These are phyloP conservation scores for Chiloscyllium punctatum DNA, from an alignment of 2,797 vertebrate species.

Conservation along the genomic window DNA sequence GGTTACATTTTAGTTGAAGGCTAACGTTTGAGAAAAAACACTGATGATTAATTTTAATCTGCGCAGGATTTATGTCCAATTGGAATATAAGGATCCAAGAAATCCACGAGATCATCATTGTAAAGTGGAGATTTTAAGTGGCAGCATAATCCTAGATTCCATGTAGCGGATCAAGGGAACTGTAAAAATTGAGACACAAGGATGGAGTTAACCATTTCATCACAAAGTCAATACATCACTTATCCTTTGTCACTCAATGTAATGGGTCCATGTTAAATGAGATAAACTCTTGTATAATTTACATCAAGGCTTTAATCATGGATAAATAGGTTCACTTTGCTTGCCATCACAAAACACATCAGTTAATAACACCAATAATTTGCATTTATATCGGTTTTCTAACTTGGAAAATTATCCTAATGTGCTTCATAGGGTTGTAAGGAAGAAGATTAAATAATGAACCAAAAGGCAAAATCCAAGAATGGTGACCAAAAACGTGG, in stretches of 20 bases:
- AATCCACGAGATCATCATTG: slow-evolving; percentile 57
- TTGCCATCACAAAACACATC: not conserved
- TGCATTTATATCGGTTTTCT: not conserved
- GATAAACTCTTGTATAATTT: not conserved
- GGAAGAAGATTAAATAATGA: not conserved
- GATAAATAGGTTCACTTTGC: not conserved
- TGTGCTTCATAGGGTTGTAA: not conserved
- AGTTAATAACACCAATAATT: not conserved
- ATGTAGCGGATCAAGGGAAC: slow-evolving; percentile 85
- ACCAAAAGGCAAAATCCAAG: no score
- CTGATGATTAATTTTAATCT: slow-evolving; percentile 12
- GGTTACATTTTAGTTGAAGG: slow-evolving; percentile 11
- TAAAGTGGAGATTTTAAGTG: slow-evolving; percentile 78
- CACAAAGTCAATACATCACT: not conserved
- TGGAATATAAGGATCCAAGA: not conserved
- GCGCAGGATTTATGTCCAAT: not conserved
- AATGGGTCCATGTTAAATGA: not conserved
- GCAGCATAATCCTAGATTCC: slow-evolving; percentile 94
- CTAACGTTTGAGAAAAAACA: slow-evolving; percentile 17
- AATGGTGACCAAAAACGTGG: not conserved
- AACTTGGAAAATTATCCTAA: not conserved
- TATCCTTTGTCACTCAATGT: not conserved
- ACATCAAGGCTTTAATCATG: not conserved
- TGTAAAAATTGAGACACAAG: slow-evolving; percentile 49
- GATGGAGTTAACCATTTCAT: not conserved